A percentile compares a stretch with the other conserved stretches of the same genome.
phyloP scores from a whole-genome alignment of 2,888 invertebrate genomes.

The Diloba caeruleocephala region DNA sequence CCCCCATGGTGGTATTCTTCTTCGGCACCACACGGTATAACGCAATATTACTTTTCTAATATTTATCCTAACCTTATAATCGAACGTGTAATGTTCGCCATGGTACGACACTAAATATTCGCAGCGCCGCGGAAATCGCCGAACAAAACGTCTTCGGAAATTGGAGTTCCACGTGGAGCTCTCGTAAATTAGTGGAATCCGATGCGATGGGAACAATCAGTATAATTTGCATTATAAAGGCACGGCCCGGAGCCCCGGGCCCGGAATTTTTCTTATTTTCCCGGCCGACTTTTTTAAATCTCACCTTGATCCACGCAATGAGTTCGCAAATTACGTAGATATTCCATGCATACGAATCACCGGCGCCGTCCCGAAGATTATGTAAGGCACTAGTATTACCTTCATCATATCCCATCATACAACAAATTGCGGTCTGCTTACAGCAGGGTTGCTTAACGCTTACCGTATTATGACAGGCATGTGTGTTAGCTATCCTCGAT shows the following conservation, averaged over 20 bases:
- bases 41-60: too few relatives aligned
- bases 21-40: too few relatives aligned
- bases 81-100: conserved; percentile 1
- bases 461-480: too few relatives aligned
- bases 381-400: background rate
- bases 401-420: background rate
- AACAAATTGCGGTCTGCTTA: background rate
- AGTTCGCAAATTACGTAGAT: conserved; percentile 76
- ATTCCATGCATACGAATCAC: conserved; percentile 77
- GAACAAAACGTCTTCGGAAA: conserved; percentile 33
- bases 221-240: conserved; percentile 73
- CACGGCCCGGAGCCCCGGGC: conserved; percentile 23
- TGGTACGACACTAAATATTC: conserved; percentile 13
- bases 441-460: too few relatives aligned
- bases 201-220: conserved; percentile 69
- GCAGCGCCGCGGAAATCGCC: conserved; percentile 11
- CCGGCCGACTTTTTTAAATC: conserved; percentile 66
- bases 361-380: background rate
- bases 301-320: conserved; percentile 74
- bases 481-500: too few relatives aligned
- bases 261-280: conserved; percentile 50
- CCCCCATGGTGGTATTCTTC: too few relatives aligned
- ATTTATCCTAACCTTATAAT: too few relatives aligned
- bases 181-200: conserved; percentile 67
- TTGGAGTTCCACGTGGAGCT: conserved; percentile 39